phyloP scores from a whole-genome alignment of 2,888 invertebrate genomes.

The Steinernema carpocapsae region DNA sequence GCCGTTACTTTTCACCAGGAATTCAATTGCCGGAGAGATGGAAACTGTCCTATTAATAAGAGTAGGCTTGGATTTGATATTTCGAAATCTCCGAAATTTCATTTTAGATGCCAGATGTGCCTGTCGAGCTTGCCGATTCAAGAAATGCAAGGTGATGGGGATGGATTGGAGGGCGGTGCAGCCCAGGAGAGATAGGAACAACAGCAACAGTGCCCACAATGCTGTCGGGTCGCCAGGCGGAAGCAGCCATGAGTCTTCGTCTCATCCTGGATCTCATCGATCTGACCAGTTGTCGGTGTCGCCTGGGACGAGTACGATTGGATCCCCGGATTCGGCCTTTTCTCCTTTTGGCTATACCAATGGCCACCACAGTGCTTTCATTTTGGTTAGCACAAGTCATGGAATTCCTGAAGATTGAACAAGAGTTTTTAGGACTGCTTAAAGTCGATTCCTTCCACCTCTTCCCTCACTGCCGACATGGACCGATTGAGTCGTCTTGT shows the following conservation, averaged over 20 bases:
- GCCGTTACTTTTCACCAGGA: slow-evolving; percentile 63
- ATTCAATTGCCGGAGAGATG: slow-evolving; percentile 61
- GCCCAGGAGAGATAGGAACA: not conserved
- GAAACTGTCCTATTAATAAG: slow-evolving; percentile 65
- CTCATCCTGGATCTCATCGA: not conserved
- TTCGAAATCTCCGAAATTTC: slow-evolving; percentile 18
- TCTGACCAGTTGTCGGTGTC: not conserved
- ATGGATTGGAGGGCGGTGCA: slow-evolving; percentile 50
- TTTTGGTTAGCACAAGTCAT: not conserved
- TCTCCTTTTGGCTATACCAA: slow-evolving; percentile 33
- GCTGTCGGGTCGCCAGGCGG: slow-evolving; percentile 2
- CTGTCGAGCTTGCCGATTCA: slow-evolving; percentile 62
- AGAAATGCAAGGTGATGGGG: slow-evolving; percentile 58
- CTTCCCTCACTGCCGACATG: not conserved
- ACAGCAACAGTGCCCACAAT: not conserved
- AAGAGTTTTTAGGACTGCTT: not conserved
- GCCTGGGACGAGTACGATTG: slow-evolving; percentile 32
- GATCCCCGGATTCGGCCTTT: slow-evolving; percentile 40
- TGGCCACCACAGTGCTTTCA: not conserved
- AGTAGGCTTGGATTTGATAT: slow-evolving; percentile 46
- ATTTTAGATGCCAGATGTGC: slow-evolving; percentile 66
- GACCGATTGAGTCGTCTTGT: slow-evolving; percentile 40
- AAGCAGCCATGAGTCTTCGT: slow-evolving; percentile 5
- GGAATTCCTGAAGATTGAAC: too few relatives aligned
- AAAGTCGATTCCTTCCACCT: slow-evolving; percentile 2